Evolutionary conservation across 2,888 invertebrate genomes (phyloP).

Genomic region (Leucophenga maculata): DNA sequence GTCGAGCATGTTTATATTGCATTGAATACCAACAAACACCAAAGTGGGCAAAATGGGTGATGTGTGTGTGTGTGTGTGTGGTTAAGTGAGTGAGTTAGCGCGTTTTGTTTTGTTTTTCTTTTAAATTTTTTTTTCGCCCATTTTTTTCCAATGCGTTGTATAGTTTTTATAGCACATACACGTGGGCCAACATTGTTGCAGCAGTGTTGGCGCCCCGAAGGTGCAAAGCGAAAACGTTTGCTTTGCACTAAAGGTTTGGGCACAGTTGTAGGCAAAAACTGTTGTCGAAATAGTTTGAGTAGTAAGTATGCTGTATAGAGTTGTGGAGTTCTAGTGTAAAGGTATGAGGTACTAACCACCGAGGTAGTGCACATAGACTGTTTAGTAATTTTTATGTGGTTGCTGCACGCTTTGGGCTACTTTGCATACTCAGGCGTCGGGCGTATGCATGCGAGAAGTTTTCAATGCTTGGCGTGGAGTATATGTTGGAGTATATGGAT

Average conservation of each 20-base stretch:
- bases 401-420: background rate
- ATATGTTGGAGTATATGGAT: too few species aligned
- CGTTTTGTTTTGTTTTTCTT: background rate
- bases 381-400: conserved; percentile 2
- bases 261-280: background rate
- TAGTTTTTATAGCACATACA: background rate
- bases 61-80: too few species aligned
- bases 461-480: conserved; percentile 1
- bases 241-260: background rate
- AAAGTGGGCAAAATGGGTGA: too few species aligned
- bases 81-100: too few species aligned
- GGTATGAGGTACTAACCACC: too few species aligned
- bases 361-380: background rate
- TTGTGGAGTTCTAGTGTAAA: too few species aligned
- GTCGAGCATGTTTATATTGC: too few species aligned
- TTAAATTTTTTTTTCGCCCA: background rate
- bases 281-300: background rate
- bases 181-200: background rate
- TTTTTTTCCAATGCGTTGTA: background rate
- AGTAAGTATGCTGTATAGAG: too few species aligned
- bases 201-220: background rate
- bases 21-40: too few species aligned
- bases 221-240: conserved; percentile 2
- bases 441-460: conserved; percentile 31
- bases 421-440: background rate